These are phyloP conservation scores for Catostylus mosaicus DNA, from an alignment of 30 jellyfish, hydroid and myxozoan genomes.

Conservation along the genomic window DNA sequence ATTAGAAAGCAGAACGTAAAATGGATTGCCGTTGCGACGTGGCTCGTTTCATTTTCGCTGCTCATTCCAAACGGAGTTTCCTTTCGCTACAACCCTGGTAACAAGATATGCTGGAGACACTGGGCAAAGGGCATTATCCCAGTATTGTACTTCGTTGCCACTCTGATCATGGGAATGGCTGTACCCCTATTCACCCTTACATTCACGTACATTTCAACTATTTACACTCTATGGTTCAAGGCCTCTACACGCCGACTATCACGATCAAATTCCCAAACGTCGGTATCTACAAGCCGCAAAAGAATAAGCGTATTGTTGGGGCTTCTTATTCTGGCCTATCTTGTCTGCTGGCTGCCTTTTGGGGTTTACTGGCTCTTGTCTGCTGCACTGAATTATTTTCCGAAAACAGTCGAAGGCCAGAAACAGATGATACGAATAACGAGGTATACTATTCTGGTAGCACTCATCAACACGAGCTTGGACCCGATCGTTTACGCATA, in stretches of 20 bases:
- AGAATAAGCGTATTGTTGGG: slow-evolving; percentile 84
- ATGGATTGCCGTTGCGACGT: slow-evolving; percentile 49
- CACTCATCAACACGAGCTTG: slow-evolving; percentile 75
- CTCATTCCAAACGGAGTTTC: slow-evolving; percentile 86
- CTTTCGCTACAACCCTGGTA: slow-evolving; percentile 68
- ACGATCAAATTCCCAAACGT: slow-evolving; percentile 55
- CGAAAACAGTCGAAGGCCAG: slow-evolving; percentile 69
- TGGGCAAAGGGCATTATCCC: slow-evolving; percentile 92
- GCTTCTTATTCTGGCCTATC: slow-evolving; percentile 71
- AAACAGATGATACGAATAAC: slow-evolving; percentile 63
- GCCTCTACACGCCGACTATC: slow-evolving; percentile 24
- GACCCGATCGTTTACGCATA: slow-evolving; percentile 93
- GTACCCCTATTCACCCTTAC: slow-evolving; percentile 80
- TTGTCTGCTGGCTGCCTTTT: slow-evolving; percentile 91
- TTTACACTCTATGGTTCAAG: slow-evolving; percentile 89
- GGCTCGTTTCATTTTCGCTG: slow-evolving; percentile 71
- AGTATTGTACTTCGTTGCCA: slow-evolving; percentile 65
- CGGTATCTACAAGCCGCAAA: slow-evolving; percentile 58
- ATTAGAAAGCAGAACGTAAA: slow-evolving; percentile 57
- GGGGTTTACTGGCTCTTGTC: slow-evolving; percentile 93
- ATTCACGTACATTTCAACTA: slow-evolving; percentile 84
- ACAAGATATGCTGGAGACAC: slow-evolving; percentile 75
- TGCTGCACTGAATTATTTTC: slow-evolving; percentile 70
- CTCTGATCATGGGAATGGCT: slow-evolving; percentile 73
- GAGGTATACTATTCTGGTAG: slow-evolving; percentile 72